Conservation (phyloP, 2,888 invertebrate genomes). For the Tiliacea citrago region DNA sequence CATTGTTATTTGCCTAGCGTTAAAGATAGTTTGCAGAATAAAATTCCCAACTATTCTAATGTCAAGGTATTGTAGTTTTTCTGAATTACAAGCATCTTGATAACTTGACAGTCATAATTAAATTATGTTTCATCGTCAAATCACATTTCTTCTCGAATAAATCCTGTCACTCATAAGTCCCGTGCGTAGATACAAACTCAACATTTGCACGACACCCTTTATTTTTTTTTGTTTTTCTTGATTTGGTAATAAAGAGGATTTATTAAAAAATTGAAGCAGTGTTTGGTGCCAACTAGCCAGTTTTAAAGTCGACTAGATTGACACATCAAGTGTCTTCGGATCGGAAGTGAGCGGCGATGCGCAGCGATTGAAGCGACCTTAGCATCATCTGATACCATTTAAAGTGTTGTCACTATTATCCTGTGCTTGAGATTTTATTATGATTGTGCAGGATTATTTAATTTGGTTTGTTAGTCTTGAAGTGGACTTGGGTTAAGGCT, state of each 20-base stretch:
- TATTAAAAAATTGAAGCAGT: constrained; percentile 5
- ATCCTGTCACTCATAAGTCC: not conserved
- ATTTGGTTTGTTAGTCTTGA: constrained; percentile 20
- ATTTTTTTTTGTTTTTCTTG: not conserved
- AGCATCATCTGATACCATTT: constrained; percentile 61
- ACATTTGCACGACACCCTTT: not conserved
- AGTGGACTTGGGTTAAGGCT: not conserved
- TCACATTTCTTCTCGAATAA: not conserved
- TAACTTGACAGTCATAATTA: not conserved
- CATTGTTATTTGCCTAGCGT: not conserved
- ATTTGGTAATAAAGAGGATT: constrained; percentile 16
- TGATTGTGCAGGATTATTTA: constrained; percentile 24
- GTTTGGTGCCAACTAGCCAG: constrained; percentile 13
- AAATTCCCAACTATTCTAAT: not conserved
- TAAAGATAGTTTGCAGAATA: not conserved
- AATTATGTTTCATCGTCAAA: not conserved
- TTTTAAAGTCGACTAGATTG: constrained; percentile 31
- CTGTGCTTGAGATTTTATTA: constrained; percentile 31
- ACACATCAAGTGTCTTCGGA: constrained; percentile 50
- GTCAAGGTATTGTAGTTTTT: not conserved
- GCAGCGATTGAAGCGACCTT: constrained; percentile 46
- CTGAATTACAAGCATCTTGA: not conserved
- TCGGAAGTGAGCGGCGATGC: constrained; percentile 62
- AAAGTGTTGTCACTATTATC: constrained; percentile 27
- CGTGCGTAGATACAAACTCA: not conserved